Evolutionary conservation across 2,888 invertebrate species (phyloP), one percentile per base, ranked within the genome.

Genomic region (Athrips mouffetella): DNA sequence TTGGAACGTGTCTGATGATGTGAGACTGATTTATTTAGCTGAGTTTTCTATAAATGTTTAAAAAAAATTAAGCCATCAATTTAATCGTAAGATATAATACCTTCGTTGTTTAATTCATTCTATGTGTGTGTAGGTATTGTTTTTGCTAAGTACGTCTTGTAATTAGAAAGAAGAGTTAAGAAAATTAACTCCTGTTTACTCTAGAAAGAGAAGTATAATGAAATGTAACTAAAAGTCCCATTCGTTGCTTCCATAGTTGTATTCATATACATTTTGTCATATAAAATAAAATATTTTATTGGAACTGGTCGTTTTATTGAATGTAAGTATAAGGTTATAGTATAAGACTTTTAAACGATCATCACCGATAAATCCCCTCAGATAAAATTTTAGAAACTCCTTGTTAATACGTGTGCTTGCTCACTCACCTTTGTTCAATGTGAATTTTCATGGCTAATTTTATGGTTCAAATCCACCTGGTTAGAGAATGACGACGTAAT

Each of bases 181-280:
- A 42, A 20, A n/a, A 29, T 18, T 2, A 44, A 53, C 58, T 58
- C 59, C 59, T 60, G 59, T 49, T 49, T 50, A 45, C 51, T 50
- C 54, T 48, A 42, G 45, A 31, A 48, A 48, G 41, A 3, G 15
- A 55, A n/a, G n/a, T n/a, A n/a, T n/a, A 53, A 52, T 52, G 27
- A 44, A 45, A 58, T 55, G 21, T 40, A 25, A 60, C 60, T 58
- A 42, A 50, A 65, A 71, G 81, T 80, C 81, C 83, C 82, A 77
- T 81, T 69, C 63, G 68, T 78, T 79, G 86, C 86, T 87, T 87
- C 86, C 86, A 85, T 73, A 70, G 76, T 72, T 78, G 70, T 83
- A 83, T 80, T 76, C 76, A 72, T 79, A 73, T 80, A 81, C 73
- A 80, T 75, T 61, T 75, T 76, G 72, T 76, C 73, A 66, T 79